phyloP scores from a whole-genome alignment of 2,888 invertebrate genomes.

The Amiota mariae region DNA sequence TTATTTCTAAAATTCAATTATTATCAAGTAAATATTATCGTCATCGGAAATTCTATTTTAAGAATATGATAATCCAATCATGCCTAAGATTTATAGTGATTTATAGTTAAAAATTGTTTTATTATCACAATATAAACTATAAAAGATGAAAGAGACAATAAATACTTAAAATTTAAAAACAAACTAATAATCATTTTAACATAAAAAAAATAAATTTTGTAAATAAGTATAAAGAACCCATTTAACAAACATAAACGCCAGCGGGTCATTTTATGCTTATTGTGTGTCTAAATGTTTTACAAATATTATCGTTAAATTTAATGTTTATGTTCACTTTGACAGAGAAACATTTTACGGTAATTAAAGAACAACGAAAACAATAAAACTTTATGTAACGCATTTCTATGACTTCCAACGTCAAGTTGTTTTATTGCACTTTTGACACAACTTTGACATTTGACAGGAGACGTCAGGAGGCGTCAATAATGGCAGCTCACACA shows the following conservation, averaged over 20 bases:
- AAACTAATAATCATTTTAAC: too few relatives aligned
- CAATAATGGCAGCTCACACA: not conserved
- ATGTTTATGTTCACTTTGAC: not conserved
- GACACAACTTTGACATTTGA: conserved; percentile 59
- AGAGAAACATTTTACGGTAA: conserved; percentile 61
- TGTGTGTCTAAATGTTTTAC: conserved; percentile 3
- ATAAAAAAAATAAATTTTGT: too few relatives aligned
- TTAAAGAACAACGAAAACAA: conserved; percentile 66
- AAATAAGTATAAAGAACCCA: too few relatives aligned
- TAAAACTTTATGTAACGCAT: conserved; percentile 44
- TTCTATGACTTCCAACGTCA: conserved; percentile 12
- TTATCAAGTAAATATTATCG: too few relatives aligned
- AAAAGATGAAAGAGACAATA: too few relatives aligned
- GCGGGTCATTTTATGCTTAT: conserved; percentile 4
- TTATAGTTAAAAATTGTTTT: too few relatives aligned
- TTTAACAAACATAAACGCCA: not conserved
- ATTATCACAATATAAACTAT: too few relatives aligned
- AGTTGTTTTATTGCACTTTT: conserved; percentile 28
- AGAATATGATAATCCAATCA: too few relatives aligned
- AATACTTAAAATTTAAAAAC: too few relatives aligned
- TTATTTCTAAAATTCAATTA: too few relatives aligned
- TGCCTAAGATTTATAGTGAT: too few relatives aligned
- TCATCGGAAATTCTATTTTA: too few relatives aligned
- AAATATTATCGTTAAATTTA: conserved; percentile 21
- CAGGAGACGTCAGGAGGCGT: conserved; percentile 34